Evolutionary conservation across 2,113 vertebrate species (phyloP).

Genomic region (Promerops cafer): DNA sequence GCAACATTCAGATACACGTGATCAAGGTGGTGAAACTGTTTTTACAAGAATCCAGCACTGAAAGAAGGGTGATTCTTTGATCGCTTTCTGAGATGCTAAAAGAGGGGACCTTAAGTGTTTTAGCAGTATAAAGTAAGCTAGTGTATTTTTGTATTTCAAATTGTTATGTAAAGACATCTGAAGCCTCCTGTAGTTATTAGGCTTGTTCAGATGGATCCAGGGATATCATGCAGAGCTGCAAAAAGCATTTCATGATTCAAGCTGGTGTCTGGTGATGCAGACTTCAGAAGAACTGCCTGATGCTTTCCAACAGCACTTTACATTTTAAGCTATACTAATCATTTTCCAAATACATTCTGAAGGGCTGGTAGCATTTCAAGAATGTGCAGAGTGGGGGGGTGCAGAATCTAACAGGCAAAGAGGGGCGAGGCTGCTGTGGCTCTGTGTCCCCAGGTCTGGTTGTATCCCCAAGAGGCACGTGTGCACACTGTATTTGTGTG

Average conservation of each 20-base stretch:
- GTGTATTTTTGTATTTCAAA: neutral
- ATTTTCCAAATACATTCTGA: neutral
- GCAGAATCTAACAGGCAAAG: neutral
- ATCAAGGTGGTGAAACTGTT: neutral
- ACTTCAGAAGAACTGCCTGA: neutral
- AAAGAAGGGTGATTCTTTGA: neutral
- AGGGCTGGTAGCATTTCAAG: neutral
- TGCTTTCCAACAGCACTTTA: neutral
- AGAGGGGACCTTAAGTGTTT: neutral
- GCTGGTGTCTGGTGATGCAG: neutral
- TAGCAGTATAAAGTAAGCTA: neutral
- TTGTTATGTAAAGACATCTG: neutral
- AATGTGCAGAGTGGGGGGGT: neutral
- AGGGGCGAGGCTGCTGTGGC: neutral
- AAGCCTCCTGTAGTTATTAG: neutral
- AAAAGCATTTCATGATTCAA: neutral
- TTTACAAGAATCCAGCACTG: neutral
- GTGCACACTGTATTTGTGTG: rapidly evolving
- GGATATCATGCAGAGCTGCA: neutral
- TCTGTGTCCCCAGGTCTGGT: neutral
- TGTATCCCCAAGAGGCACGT: rapidly evolving
- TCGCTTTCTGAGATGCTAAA: neutral
- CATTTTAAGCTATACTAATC: neutral
- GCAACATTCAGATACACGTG: neutral
- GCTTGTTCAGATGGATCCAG: neutral